Conservation (phyloP, 2,797 vertebrate species). For the Vultur gryphus region DNA sequence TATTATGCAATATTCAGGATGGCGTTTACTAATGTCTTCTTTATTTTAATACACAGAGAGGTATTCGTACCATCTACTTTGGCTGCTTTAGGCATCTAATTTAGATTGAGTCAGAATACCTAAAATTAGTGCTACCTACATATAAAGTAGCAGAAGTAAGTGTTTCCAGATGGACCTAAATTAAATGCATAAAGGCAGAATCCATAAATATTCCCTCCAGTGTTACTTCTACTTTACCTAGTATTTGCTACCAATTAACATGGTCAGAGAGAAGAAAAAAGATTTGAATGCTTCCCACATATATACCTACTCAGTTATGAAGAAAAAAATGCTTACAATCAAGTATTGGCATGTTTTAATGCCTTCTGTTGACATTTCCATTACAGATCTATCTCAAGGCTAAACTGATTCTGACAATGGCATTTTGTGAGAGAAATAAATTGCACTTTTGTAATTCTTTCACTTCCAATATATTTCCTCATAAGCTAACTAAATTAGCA, state of each 20-base stretch:
- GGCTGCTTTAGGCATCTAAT: background rate
- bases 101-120: constrained; percentile 5
- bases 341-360: constrained; percentile 19
- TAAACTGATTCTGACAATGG: background rate
- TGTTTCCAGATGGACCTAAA: constrained; percentile 22
- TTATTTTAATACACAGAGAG: background rate
- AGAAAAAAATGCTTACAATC: background rate
- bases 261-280: background rate
- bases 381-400: background rate
- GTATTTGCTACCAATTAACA: background rate
- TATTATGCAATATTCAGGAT: background rate
- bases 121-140: constrained; percentile 19
- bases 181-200: constrained; percentile 4
- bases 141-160: background rate
- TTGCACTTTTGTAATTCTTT: background rate
- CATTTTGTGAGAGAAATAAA: background rate
- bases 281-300: background rate
- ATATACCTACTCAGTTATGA: background rate
- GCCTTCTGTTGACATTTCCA: background rate
- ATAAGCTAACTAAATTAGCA: constrained; percentile 14
- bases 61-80: background rate
- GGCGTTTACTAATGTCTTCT: background rate
- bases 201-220: background rate
- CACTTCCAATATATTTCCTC: background rate
- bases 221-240: background rate